Evolutionary conservation across 2,888 invertebrate species (phyloP).

Genomic region (Volucella zonaria): DNA sequence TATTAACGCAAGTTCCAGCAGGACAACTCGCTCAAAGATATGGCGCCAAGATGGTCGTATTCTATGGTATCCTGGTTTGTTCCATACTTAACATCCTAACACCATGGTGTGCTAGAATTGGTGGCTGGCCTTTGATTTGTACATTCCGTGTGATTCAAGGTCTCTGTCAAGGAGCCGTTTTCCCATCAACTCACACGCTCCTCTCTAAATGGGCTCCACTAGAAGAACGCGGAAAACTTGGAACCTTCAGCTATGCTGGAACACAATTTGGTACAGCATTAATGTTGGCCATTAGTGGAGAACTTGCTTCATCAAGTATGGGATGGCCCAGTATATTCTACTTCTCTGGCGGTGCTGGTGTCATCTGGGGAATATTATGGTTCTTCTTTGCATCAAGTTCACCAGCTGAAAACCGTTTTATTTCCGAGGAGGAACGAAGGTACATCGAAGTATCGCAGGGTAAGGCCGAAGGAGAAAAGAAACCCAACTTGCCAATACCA

Average conservation of each 20-base stretch:
- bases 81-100: conserved; percentile 87
- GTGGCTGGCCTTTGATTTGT: conserved; percentile 85
- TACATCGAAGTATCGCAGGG: conserved; percentile 85
- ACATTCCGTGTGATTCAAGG: conserved; percentile 87
- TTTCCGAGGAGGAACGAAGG: conserved; percentile 85
- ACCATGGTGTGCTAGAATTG: conserved; percentile 87
- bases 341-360: conserved; percentile 86
- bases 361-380: conserved; percentile 86
- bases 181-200: conserved; percentile 87
- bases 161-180: conserved; percentile 87
- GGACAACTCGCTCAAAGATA: conserved; percentile 88
- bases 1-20: conserved; percentile 86
- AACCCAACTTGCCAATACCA: conserved; percentile 84
- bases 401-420: conserved; percentile 85
- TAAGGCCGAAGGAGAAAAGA: conserved; percentile 75
- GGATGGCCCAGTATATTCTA: conserved; percentile 93
- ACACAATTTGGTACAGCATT: conserved; percentile 91
- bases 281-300: conserved; percentile 86
- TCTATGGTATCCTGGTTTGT: conserved; percentile 85
- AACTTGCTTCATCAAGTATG: conserved; percentile 86
- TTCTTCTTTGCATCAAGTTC: conserved; percentile 86
- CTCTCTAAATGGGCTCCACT: conserved; percentile 89
- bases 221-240: conserved; percentile 86
- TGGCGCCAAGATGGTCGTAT: conserved; percentile 87
- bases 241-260: conserved; percentile 88